Evolutionary conservation across 30 jellyfish, hydroid and myxozoan genomes (phyloP), one percentile per base, ranked within the genome.

Genomic region (Pelagia noctiluca): DNA sequence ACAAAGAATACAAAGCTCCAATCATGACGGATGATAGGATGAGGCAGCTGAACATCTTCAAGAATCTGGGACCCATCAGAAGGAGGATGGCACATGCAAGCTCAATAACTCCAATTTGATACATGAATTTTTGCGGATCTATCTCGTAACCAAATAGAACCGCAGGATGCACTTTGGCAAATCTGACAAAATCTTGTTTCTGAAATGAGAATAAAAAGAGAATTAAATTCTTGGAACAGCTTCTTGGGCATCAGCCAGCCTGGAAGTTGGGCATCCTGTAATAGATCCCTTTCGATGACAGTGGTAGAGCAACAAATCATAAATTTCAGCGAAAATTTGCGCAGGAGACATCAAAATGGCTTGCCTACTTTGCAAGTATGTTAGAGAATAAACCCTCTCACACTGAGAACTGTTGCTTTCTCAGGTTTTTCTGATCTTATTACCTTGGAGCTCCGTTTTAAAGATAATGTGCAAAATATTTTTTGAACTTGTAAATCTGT

Each of bases 101-200:
- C 75, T 93, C 98, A 23, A 86, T 71, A 23, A 86, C 38, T 8
- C 97, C 98, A 67, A 93, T 64, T 49, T 86, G 98, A 38, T 61
- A 57, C 96, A 93, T 75, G 89, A 69, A 87, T 62, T 93, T 93
- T 28, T 32, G 82, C 18, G 98, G 90, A 70, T 93, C 94, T 0
- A 93, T 93, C 23, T 54, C 73, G 63, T 87, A 87, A 18, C 98
- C 98, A 87, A 76, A 76, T 3, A 32, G 29, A 3, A 76, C 90
- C 22, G 97, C 98, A 19, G 98, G 98, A 53, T 93, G 98, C 16
- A 86, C 90, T 46, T 75, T 82, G 2, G 98, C 93, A 65, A 69
- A 87, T 63, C 80, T 63, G 29, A 75, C 93, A 71, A 86, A 93
- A 32, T 87, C 96, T 18, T 69, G 38, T 60, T 46, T 34, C 98